Evolutionary conservation across 2,888 invertebrate species (phyloP), one percentile per base, ranked within the genome.

Genomic region (Xestobium rufovillosum): DNA sequence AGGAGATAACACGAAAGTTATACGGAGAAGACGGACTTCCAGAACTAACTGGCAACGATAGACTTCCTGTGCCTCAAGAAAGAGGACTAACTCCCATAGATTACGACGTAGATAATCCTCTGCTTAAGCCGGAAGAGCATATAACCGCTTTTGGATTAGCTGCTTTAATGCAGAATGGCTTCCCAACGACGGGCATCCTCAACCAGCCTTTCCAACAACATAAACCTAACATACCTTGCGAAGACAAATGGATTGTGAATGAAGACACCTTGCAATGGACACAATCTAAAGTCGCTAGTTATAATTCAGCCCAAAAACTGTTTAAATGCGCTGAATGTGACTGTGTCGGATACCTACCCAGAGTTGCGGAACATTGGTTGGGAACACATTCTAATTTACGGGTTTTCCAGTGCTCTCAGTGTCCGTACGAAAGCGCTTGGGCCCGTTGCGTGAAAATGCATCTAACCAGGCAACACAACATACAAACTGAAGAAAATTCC

Each of bases 1-100:
- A 89, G 67, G 90, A 90, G 75, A 89, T 90, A 60, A 89, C 89
- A 45, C 78, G 87, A 65, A 90, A 90, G 70, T 72, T 90, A 50
- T 90, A 89, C 68, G 89, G 89, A 46, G 87, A 88, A 66, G 88
- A 89, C 66, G 69, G 67, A 26, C 50, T 67, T 39, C 66, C 67
- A 16, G 67, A 68, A 45, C 50, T 66, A 36, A 55, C 54, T 36
- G 48, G 55, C 14, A 58, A 56, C 10, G 65, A 65, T 34, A 49
- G 62, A 36, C 45, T 59, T 31, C 51, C 59, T 14, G 54, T 55
- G 10, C 48, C 54, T 17, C 47, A 45, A 26, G 41, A 40, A 31
- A 53, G 65, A 12, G 60, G 62, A 17, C 45, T 65, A 42, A 60
- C 62, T 13, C 58, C 61, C 2, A 72, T 65, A 42, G 77, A 76